Evolutionary conservation across 1,140 invertebrate species (phyloP).

Genomic region (Drosophila micromelanica): DNA sequence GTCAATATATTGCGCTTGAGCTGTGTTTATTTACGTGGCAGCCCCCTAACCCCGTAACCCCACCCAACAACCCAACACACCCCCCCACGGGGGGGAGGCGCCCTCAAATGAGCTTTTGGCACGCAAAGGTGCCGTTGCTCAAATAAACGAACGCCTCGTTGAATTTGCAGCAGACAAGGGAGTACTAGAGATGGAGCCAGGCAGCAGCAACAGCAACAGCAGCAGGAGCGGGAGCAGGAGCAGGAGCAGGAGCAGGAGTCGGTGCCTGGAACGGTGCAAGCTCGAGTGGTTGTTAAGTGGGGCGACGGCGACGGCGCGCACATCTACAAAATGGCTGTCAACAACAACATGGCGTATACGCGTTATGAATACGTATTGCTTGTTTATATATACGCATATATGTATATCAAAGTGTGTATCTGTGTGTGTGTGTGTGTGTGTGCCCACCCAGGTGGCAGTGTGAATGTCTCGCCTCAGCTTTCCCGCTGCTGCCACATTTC

Average conservation of each 20-base stretch:
- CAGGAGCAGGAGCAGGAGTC: constrained; percentile 6
- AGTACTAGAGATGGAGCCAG: constrained; percentile 10
- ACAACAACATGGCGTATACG: constrained; percentile 81
- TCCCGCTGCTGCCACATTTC: constrained; percentile 2
- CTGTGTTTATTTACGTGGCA: constrained; percentile 78
- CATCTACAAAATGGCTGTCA: constrained; percentile 81
- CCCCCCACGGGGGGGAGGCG: no score
- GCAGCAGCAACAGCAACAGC: no score
- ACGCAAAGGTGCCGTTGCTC: constrained; percentile 76
- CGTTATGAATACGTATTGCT: constrained; percentile 81
- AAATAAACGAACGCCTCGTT: constrained; percentile 80
- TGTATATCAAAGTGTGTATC: constrained; percentile 8
- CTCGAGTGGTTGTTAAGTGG: constrained; percentile 49
- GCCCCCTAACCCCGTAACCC: no score
- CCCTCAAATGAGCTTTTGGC: constrained; percentile 75
- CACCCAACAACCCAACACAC: no score
- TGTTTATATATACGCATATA: constrained; percentile 50
- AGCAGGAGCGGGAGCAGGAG: neutral
- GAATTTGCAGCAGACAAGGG: constrained; percentile 49
- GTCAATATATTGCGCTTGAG: constrained; percentile 80
- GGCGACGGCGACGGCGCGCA: constrained; percentile 66
- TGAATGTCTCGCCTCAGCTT: constrained; percentile 4
- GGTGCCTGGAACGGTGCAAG: constrained; percentile 15
- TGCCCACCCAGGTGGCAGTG: constrained; percentile 14
- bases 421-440: neutral